Evolutionary conservation across 2,888 invertebrate species (phyloP), one percentile per base, ranked within the genome.

Genomic region (Lasiommata megera): DNA sequence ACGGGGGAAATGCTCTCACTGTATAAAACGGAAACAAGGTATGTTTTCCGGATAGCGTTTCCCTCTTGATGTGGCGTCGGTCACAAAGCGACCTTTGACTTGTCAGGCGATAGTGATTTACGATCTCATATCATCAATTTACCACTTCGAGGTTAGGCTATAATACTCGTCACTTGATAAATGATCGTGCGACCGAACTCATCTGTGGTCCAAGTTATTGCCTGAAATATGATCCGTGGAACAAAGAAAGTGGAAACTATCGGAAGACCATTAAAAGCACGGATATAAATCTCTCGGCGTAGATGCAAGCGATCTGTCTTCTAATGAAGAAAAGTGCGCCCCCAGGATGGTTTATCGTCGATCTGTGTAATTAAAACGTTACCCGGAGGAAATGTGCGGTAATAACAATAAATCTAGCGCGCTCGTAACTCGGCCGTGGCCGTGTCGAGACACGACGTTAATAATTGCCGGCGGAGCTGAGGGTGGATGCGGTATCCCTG

Each of bases 321-420:
- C 74, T 89, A 89, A 90, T 90, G 89, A 90, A 90, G 90, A 89
- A 88, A 89, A 89, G 90, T 90, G 88, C 86, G 88, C 86, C 82
- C 82, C 75, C 79, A 74, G 82, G 86, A 88, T 89, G 85, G 69
- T 89, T 90, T 89, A 89, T 89, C 86, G 83, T 67, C 88, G 89
- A 90, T 89, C 90, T 85, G 82, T 85, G 90, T 90, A 90, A 90
- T 90, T 90, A 89, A 89, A 90, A 89, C 88, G 90, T 89, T 88
- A 82, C 89, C 86, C 88, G 79, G 75, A 89, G 89, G 89, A 89
- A 89, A 89, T 85, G 87, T 81, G 79, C 77, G 81, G 89, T 80
- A 88, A 89, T 90, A 88, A 89, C 87, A 81, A 86, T 90, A 90
- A 90, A 90, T 90, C 88, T 84, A 73, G 67, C 70, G 69, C 70